Conservation (phyloP, 1,140 invertebrate species). For the Charaxes varanes region DNA sequence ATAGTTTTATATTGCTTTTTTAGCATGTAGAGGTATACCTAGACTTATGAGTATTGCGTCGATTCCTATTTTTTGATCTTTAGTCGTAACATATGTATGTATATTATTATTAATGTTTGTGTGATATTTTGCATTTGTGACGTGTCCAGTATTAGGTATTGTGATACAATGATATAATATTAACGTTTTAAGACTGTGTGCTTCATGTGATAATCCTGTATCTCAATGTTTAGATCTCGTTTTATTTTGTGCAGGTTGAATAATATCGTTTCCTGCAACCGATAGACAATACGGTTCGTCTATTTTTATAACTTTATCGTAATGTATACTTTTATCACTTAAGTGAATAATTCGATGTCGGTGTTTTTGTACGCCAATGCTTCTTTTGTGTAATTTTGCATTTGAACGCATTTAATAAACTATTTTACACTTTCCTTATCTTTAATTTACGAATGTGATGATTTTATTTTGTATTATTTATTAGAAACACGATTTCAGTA, state of each 20-base stretch:
- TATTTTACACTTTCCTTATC: constrained; percentile 14
- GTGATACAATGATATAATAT: constrained; percentile 43
- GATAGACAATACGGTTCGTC: constrained; percentile 18
- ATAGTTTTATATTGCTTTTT: too few relatives aligned
- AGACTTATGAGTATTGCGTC: too few relatives aligned
- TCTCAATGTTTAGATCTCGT: constrained; percentile 51
- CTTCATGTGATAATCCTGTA: constrained; percentile 39
- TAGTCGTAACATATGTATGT: constrained; percentile 1
- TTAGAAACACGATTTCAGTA: neutral
- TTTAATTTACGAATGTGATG: constrained; percentile 1
- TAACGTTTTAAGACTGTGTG: constrained; percentile 45
- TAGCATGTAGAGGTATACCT: too few relatives aligned
- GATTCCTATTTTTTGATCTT: neutral
- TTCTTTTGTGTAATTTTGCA: constrained; percentile 25
- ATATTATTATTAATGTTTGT: constrained; percentile 3
- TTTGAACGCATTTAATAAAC: constrained; percentile 28
- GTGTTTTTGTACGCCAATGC: constrained; percentile 11
- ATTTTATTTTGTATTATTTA: too few relatives aligned
- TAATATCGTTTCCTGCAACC: constrained; percentile 17
- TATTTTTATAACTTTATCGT: constrained; percentile 26
- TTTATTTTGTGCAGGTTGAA: constrained; percentile 27
- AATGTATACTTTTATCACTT: constrained; percentile 2
- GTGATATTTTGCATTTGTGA: constrained; percentile 25
- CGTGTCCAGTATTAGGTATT: constrained; percentile 57
- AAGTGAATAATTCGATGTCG: constrained; percentile 3